A percentile compares a stretch with the other conserved stretches of the same genome.
phyloP scores from a whole-genome alignment of 2,888 invertebrate genomes.

The Eupithecia centaureata region DNA sequence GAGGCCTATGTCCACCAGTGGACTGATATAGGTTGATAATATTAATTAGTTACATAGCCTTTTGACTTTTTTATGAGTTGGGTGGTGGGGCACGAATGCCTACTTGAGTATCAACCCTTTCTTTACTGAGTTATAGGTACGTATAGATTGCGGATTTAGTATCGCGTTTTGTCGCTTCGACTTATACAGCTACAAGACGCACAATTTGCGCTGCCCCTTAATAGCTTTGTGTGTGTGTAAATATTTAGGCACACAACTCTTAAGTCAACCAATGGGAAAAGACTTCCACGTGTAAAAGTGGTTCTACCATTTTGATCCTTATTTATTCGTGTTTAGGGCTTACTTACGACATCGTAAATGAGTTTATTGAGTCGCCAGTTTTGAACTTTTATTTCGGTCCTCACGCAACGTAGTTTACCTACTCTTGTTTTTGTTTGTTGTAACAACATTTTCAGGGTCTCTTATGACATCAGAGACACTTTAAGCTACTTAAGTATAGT shows the following conservation, averaged over 20 bases:
- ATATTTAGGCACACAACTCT: constrained; percentile 51
- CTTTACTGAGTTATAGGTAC: too few species aligned
- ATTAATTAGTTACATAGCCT: too few species aligned
- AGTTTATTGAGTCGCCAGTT: constrained; percentile 39
- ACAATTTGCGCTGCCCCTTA: constrained; percentile 22
- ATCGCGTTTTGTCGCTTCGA: not conserved
- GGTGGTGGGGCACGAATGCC: too few species aligned
- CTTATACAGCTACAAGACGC: not conserved
- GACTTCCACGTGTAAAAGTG: constrained; percentile 38
- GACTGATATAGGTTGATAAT: too few species aligned
- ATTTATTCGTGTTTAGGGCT: constrained; percentile 45
- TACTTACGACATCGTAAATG: constrained; percentile 35
- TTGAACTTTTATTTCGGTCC: constrained; percentile 33
- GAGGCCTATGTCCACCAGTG: too few species aligned
- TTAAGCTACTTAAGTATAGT: not conserved
- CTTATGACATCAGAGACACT: not conserved
- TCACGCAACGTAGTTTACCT: constrained; percentile 12
- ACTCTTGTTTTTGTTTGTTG: constrained; percentile 2
- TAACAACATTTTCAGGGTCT: constrained; percentile 1
- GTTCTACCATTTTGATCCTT: constrained; percentile 42
- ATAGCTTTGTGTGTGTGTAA: constrained; percentile 47
- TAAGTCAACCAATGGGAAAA: constrained; percentile 44
- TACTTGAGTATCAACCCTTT: too few species aligned
- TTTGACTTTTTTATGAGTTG: too few species aligned
- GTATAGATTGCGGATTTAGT: not conserved